Conservation (phyloP, 2,888 invertebrate species). For the Rugalucina vietnamica region DNA sequence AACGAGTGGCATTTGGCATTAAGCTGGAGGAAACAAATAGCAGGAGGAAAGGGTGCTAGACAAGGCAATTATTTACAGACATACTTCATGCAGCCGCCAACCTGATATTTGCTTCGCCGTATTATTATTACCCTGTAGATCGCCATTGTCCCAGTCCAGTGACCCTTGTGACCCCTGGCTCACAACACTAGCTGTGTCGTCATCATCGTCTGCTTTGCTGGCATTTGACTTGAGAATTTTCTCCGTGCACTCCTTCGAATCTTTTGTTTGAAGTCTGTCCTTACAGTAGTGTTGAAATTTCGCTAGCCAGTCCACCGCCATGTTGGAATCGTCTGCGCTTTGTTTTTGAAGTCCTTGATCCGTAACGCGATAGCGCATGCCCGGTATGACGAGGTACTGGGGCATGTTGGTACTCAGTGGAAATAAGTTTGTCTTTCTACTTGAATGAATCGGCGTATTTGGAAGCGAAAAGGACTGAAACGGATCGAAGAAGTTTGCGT, state of each 20-base stretch:
- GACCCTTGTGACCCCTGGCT: conserved; percentile 62
- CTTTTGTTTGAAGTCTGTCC: conserved; percentile 72
- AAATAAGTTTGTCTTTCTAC: conserved; percentile 68
- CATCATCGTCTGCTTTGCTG: conserved; percentile 54
- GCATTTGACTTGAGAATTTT: conserved; percentile 58
- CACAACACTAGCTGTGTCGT: conserved; percentile 64
- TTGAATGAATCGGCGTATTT: conserved; percentile 69
- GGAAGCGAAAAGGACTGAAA: conserved; percentile 70
- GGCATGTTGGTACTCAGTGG: conserved; percentile 70
- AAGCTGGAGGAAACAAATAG: too few species aligned
- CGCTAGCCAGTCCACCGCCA: conserved; percentile 73
- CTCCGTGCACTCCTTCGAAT: conserved; percentile 72
- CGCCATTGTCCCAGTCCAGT: conserved; percentile 70
- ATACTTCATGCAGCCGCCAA: background rate
- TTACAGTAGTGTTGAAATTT: conserved; percentile 77
- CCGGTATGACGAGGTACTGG: conserved; percentile 65
- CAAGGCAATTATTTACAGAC: background rate
- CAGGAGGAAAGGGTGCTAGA: background rate
- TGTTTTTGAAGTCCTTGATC: conserved; percentile 60
- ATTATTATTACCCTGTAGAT: conserved; percentile 54
- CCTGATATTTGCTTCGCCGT: background rate
- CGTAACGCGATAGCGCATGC: conserved; percentile 65
- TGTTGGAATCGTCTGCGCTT: conserved; percentile 63
- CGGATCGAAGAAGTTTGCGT: conserved; percentile 74
- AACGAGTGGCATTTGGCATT: too few species aligned